A percentile compares a stretch with the other conserved stretches of the same genome.
These are phyloP conservation scores for Lonchura striata DNA, from an alignment of 2,113 vertebrate species.

Conservation along the genomic window DNA sequence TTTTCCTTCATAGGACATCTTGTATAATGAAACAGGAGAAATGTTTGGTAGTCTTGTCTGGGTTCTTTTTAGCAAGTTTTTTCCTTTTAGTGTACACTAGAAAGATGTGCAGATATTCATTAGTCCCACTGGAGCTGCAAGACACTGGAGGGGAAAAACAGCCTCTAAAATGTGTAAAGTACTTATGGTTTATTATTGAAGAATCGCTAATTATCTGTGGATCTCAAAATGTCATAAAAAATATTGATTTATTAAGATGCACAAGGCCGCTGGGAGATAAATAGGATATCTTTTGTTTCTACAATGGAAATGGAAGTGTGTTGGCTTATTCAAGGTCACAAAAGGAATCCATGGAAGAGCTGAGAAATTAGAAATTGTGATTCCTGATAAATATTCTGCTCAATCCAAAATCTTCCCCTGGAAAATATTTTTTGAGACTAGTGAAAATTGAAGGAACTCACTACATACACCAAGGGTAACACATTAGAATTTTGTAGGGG, in stretches of 20 bases:
- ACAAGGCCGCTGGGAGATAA: not conserved
- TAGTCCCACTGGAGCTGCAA: not conserved
- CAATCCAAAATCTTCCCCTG: not conserved
- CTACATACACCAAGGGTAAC: not conserved
- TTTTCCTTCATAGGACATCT: not conserved
- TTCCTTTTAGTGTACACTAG: not conserved
- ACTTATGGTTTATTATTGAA: not conserved
- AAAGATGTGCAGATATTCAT: not conserved
- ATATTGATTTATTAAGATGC: conserved; percentile 28
- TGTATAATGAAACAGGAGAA: not conserved
- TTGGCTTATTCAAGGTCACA: not conserved
- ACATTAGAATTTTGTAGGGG: not conserved
- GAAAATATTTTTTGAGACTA: not conserved
- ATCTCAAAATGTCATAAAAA: conserved; percentile 13
- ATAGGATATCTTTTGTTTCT: not conserved
- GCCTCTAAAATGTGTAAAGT: not conserved
- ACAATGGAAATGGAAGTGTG: not conserved
- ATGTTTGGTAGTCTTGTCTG: not conserved
- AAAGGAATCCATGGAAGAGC: not conserved
- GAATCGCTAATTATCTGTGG: conserved; percentile 4
- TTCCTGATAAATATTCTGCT: not conserved
- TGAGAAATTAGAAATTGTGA: not conserved
- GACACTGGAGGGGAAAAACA: not conserved
- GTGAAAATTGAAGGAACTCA: not conserved
- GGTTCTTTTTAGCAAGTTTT: not conserved